Conservation (phyloP, 2,113 vertebrate genomes). For the Gopherus flavomarginatus region DNA sequence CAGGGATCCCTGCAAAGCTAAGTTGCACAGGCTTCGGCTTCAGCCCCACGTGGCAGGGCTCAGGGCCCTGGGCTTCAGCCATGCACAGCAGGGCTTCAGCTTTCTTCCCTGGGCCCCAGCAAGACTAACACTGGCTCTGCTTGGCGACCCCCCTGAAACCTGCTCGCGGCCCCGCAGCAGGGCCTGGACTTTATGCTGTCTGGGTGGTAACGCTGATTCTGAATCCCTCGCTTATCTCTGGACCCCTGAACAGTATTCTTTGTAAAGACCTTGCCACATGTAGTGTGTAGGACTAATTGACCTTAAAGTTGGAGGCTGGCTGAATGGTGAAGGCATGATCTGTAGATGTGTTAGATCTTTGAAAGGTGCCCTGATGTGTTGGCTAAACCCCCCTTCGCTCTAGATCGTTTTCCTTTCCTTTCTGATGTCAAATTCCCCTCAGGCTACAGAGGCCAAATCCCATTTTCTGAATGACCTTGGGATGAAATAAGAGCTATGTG, state of each 20-base stretch:
- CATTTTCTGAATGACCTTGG: neutral
- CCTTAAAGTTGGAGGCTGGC: neutral
- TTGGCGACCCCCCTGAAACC: too few species aligned
- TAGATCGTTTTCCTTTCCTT: neutral
- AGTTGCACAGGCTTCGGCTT: too few species aligned
- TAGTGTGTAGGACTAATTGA: neutral
- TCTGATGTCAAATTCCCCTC: neutral
- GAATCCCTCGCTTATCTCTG: neutral
- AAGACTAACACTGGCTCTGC: too few species aligned
- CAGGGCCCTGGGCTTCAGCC: too few species aligned
- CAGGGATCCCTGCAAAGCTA: too few species aligned
- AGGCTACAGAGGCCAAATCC: neutral
- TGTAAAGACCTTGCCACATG: neutral
- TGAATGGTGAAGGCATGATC: neutral
- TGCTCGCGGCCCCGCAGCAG: too few species aligned
- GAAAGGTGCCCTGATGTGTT: accelerated
- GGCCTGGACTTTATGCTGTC: neutral
- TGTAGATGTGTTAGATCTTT: neutral
- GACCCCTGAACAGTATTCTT: neutral
- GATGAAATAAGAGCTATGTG: neutral
- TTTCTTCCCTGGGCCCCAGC: too few species aligned
- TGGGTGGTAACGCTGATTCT: neutral
- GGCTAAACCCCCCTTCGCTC: neutral
- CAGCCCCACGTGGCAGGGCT: too few species aligned
- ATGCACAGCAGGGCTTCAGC: too few species aligned